Conservation (phyloP, 2,797 vertebrate genomes). For the Garrulus glandarius region DNA sequence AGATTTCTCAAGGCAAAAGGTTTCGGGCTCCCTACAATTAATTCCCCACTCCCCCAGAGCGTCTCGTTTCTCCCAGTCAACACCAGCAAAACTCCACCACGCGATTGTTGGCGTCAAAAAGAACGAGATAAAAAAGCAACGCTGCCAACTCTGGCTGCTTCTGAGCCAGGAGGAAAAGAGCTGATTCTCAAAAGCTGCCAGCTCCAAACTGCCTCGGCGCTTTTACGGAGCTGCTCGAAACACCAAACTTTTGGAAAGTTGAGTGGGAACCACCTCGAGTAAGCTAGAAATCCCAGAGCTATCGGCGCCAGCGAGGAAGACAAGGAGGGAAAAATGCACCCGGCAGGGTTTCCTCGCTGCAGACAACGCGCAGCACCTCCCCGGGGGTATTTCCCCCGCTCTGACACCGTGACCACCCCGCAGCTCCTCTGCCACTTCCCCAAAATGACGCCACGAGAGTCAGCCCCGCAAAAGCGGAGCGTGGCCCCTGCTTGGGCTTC, state of each 20-base stretch:
- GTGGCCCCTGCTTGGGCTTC: neutral
- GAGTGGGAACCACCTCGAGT: neutral
- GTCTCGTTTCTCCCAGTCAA: neutral
- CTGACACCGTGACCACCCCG: neutral
- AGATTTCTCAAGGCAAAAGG: slow-evolving; percentile 11
- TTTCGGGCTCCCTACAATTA: neutral
- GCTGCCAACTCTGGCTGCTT: neutral
- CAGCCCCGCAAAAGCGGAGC: neutral
- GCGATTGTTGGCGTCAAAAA: neutral
- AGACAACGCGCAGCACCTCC: neutral
- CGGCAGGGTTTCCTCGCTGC: neutral
- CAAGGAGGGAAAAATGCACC: neutral
- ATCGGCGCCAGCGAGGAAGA: neutral
- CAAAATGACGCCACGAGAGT: neutral
- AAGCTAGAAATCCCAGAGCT: neutral
- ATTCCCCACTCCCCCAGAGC: neutral
- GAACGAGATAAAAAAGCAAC: neutral
- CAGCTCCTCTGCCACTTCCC: neutral
- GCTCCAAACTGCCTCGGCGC: neutral
- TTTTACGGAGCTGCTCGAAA: neutral
- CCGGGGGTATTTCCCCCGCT: neutral
- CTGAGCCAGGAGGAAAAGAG: neutral
- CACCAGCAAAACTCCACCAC: neutral
- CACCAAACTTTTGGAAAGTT: slow-evolving; percentile 34
- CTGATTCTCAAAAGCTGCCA: neutral